Conservation (phyloP, 23 tunicate genomes). For the Pegea sp. region DNA sequence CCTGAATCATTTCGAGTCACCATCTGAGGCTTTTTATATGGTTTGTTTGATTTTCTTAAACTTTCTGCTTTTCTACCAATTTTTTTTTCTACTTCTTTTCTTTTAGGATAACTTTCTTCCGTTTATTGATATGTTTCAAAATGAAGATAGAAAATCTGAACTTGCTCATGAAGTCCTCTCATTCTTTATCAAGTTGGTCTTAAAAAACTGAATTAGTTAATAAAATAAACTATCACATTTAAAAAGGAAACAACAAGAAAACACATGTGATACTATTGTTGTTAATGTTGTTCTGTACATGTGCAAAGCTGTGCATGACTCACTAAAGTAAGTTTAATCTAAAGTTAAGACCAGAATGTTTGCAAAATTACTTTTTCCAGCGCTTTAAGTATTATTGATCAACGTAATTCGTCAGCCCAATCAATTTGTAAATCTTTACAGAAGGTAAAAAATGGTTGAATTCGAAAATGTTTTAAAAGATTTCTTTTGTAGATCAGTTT, state of each 20-base stretch:
- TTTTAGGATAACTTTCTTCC: constrained; percentile 61
- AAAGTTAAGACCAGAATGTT: too few species aligned
- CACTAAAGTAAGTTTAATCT: constrained; percentile 36
- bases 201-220: too few species aligned
- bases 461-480: too few species aligned
- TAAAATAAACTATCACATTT: too few species aligned
- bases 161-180: constrained; percentile 24
- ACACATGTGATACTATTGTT: constrained; percentile 37
- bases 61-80: not conserved
- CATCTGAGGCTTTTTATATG: constrained; percentile 45
- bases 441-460: too few species aligned
- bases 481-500: too few species aligned
- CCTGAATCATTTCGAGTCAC: constrained; percentile 19
- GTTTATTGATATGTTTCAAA: constrained; percentile 81
- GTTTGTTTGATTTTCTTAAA: constrained; percentile 5
- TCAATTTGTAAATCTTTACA: too few species aligned
- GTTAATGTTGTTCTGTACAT: constrained; percentile 61
- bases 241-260: constrained; percentile 2
- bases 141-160: constrained; percentile 42
- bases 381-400: too few species aligned
- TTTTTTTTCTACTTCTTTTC: not conserved
- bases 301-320: constrained; percentile 64
- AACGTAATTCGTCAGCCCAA: too few species aligned
- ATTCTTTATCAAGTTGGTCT: constrained; percentile 6
- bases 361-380: too few species aligned